Base-by-base conservation (phyloP, 1,140 invertebrate genomes). In the Drosophila varians region DNA sequence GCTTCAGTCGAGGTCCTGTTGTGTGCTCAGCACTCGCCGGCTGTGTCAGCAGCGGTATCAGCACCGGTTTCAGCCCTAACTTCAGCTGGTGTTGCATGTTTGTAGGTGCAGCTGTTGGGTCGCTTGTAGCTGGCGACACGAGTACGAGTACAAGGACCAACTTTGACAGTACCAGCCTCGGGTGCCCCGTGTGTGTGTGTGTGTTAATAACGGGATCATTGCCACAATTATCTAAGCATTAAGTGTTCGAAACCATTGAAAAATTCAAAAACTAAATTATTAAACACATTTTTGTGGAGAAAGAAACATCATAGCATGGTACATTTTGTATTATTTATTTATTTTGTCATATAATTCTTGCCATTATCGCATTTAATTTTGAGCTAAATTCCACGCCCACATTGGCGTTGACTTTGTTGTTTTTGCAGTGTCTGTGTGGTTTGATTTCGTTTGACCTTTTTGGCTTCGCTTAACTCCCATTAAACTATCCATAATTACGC, bases 271-370 rank as follows among this genome's bases (percentile, higher is more conserved):
- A 4, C n/a, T n/a, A 38, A 12, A 23, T 12, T 18, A 38, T 46
- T 18, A 9, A 43, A n/a, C 12, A 6, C 14, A 18, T 5, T 25
- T 34, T 28, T 19, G 2, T 7, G 1, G 8, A 12, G 16, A 28
- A 28, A 12, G 46, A 64, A 64, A 61, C 55, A n/a, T n/a, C n/a
- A n/a, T 19, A 7, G 7, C 3, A 2, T 38, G 3, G 9, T 64
- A 64, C 60, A 61, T 34, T 74, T 72, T 65, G 14, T 66, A 66
- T 66, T 66, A 80, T 76, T 77, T 86, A 61, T 86, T 84, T 84
- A 86, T 77, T 80, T 84, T 72, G 26, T 84, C 73, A 86, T 87
- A 86, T 84, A 84, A 86, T 86, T 74, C 74, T 80, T 86, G 80
- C 66, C 82, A 46, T 79, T 79, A 73, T 84, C 66, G 45, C 75